Evolutionary conservation across 2,888 invertebrate species (phyloP), one percentile per base, ranked within the genome.

Genomic region (Philaethria dido): DNA sequence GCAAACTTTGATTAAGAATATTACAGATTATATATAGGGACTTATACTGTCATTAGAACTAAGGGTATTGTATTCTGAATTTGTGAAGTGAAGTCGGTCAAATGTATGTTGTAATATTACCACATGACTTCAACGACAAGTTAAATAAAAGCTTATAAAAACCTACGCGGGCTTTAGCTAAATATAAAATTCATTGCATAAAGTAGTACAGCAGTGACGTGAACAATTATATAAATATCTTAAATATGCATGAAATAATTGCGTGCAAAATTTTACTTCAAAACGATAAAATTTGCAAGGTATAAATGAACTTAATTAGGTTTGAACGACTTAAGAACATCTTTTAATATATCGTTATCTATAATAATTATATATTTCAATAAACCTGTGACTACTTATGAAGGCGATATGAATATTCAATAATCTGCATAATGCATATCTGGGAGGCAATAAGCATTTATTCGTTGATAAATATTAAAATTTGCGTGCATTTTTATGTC

Each of bases 401-500:
- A 69, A 64, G 68, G 47, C 36, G 29, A 61, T 68, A 74, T 74
- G 74, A 73, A 80, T 80, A 83, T 82, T 78, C 73, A 79, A 78
- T 77, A 78, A 75, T 83, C 80, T 80, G 79, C 83, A 83, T 86
- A 82, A 74, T 77, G 80, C 79, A 78, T 83, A 81, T 82, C 76
- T 78, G 75, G 71, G 72, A 72, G 73, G 78, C 80, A 80, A 83
- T 80, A 81, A 80, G 79, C 77, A 75, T 78, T 79, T 79, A 81
- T 83, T 84, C 84, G 82, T 84, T 82, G 84, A 85, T 89, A 88
- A 89, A 87, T 84, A 88, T 88, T 86, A 79, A 83, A 82, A 83
- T 86, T 81, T 74, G 79, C 80, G 73, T 77, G 78, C 80, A 77
- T 80, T 80, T 78, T 78, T 78, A 79, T 78, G 64, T 77, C 73